Evolutionary conservation across 2,113 vertebrate species (phyloP).

Genomic region (Equus quagga): DNA sequence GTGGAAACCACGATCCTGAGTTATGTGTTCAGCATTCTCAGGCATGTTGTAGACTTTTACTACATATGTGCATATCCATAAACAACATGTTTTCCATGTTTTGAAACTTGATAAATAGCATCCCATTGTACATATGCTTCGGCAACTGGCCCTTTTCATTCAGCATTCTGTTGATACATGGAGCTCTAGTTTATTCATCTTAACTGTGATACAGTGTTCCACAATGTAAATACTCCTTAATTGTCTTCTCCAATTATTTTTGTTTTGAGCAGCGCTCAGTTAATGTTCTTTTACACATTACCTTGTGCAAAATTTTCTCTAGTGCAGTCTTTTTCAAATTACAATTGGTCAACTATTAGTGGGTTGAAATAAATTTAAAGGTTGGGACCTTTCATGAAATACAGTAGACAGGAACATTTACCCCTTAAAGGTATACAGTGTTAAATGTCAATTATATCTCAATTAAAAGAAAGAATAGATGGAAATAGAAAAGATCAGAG

Average conservation of each 20-base stretch:
- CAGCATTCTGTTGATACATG: slow-evolving; percentile 26
- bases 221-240: not conserved
- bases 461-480: not conserved
- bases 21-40: not conserved
- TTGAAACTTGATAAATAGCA: slow-evolving; percentile 72
- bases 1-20: not conserved
- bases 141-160: slow-evolving; percentile 40
- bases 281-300: not conserved
- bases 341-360: not conserved
- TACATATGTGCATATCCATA: slow-evolving; percentile 17
- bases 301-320: not conserved
- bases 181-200: not conserved
- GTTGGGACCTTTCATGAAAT: not conserved
- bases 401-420: not conserved
- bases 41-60: not conserved
- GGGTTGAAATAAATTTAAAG: not conserved
- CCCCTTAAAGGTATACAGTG: not conserved
- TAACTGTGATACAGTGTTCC: not conserved
- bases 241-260: not conserved
- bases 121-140: slow-evolving; percentile 50
- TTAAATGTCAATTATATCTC: not conserved
- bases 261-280: not conserved
- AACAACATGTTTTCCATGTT: slow-evolving; percentile 68
- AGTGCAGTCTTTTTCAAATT: not conserved
- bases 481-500: not conserved